Percentiles rank a stretch among this genome's conserved stretches.
Evolutionary conservation across 2,113 vertebrate genomes (phyloP).

Genomic region (Dunckerocampus dactyliophorus): DNA sequence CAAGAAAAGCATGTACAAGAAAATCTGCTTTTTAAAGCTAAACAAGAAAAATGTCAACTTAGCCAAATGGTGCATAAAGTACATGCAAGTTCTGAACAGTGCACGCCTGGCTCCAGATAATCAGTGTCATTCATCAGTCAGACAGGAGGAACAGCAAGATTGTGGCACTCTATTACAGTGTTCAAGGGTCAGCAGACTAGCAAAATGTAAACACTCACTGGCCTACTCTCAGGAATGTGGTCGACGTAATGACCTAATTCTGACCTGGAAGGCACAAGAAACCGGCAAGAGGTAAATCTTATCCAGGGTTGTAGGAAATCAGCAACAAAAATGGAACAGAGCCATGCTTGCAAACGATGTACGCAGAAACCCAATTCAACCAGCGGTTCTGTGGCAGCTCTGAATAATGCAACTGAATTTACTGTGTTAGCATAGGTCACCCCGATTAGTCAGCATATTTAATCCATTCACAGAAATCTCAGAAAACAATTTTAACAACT

Average conservation of each 20-base stretch:
- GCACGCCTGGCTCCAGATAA: neutral
- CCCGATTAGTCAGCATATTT: no score
- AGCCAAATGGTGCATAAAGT: neutral
- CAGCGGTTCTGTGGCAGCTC: neutral
- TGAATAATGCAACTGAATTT: neutral
- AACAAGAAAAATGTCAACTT: neutral
- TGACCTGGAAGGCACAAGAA: constrained; percentile 40
- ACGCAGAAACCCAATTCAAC: neutral
- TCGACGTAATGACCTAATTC: constrained; percentile 47
- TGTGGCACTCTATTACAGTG: neutral
- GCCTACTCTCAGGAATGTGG: constrained; percentile 31
- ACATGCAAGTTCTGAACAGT: neutral
- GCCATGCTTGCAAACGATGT: neutral
- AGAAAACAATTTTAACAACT: no score
- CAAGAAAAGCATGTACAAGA: no score
- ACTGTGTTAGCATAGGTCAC: no score
- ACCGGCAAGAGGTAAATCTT: constrained; percentile 28
- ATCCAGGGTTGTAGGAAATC: constrained; percentile 24
- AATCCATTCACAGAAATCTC: no score
- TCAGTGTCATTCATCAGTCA: neutral
- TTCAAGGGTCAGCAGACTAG: constrained; percentile 42
- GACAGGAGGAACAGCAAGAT: neutral
- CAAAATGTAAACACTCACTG: constrained; percentile 38
- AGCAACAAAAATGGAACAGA: constrained; percentile 3
- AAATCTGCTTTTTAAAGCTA: neutral